Percentiles rank a stretch among this genome's conserved stretches.
Evolutionary conservation across 2,113 vertebrate genomes (phyloP).

Genomic region (Panthera leo): DNA sequence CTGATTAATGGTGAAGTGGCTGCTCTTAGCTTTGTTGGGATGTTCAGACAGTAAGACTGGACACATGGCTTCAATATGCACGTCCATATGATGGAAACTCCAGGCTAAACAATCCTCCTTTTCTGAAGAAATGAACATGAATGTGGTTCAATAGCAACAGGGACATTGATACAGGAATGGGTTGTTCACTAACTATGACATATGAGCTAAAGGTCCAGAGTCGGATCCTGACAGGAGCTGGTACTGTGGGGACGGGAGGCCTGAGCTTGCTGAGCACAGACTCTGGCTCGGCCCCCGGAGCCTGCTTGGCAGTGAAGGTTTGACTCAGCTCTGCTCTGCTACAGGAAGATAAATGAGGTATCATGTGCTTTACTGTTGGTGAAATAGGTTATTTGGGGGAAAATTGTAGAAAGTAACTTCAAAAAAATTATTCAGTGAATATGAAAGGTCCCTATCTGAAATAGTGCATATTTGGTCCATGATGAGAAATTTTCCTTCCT

Average conservation of each 20-base stretch:
- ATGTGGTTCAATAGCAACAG: too few species aligned
- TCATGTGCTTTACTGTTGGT: neutral
- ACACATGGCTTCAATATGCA: neutral
- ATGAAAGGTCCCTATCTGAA: neutral
- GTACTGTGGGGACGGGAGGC: neutral
- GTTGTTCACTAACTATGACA: neutral
- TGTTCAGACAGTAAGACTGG: neutral
- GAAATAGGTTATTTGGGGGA: neutral
- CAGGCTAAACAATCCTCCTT: neutral
- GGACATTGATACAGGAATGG: neutral
- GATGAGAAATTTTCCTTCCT: neutral
- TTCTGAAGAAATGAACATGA: neutral
- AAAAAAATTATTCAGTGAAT: neutral
- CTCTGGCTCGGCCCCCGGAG: neutral
- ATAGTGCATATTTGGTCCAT: neutral
- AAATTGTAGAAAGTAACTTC: neutral
- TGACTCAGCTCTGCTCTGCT: slow-evolving; percentile 37
- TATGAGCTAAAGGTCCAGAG: neutral
- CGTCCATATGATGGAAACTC: neutral
- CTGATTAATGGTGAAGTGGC: neutral
- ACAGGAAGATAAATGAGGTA: neutral
- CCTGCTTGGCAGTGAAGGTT: neutral
- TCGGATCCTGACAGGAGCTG: neutral
- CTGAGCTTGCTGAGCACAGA: neutral
- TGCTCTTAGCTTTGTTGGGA: neutral